A percentile compares a stretch with the other conserved stretches of the same genome.
Conservation (phyloP, 2,888 invertebrate genomes). For the Ectobius pallidus region DNA sequence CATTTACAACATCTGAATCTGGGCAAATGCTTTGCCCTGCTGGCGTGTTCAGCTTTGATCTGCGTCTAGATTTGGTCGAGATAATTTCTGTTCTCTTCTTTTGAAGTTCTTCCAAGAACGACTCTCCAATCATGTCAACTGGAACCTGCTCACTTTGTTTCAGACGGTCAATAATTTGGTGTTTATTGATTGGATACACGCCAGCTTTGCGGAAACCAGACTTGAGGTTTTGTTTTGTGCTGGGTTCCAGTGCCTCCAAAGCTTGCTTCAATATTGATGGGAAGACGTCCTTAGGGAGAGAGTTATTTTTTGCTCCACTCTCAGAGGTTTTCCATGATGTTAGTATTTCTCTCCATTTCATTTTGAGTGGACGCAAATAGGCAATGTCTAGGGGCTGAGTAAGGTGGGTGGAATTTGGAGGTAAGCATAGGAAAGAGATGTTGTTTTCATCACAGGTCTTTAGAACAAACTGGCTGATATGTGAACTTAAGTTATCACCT, state of each 20-base stretch:
- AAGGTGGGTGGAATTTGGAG: not conserved
- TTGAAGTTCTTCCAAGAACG: not conserved
- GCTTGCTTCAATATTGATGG: too few species aligned
- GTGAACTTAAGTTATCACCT: not conserved
- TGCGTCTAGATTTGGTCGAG: not conserved
- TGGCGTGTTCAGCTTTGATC: not conserved
- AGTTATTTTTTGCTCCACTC: not conserved
- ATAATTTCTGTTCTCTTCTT: too few species aligned
- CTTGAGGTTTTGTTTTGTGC: not conserved
- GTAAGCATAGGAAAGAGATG: not conserved
- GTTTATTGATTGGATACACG: not conserved
- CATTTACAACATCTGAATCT: too few species aligned
- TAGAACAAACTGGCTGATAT: not conserved
- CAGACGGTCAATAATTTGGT: too few species aligned
- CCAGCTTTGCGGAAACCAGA: not conserved
- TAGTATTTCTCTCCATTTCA: too few species aligned
- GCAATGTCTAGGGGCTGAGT: not conserved
- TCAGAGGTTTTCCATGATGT: too few species aligned
- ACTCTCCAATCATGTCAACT: not conserved
- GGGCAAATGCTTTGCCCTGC: too few species aligned
- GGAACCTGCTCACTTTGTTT: not conserved
- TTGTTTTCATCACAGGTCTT: slow-evolving; percentile 6
- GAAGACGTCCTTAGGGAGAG: not conserved
- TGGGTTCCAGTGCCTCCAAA: not conserved
- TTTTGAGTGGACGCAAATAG: too few species aligned